Percentiles rank a stretch among this genome's conserved stretches.
Evolutionary conservation across 1,140 invertebrate species (phyloP).

Genomic region (Drosophila littoralis): DNA sequence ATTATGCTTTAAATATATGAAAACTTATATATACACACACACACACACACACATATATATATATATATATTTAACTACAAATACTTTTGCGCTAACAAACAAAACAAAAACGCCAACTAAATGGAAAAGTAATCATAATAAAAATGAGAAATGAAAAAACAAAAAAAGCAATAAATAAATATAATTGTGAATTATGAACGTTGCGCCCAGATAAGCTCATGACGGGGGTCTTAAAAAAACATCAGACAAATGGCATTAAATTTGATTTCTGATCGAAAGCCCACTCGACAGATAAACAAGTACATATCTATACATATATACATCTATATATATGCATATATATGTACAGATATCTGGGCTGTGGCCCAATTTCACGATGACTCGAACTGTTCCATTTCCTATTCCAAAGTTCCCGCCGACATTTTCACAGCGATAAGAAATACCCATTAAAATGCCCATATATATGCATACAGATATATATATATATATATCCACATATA

Average conservation of each 20-base stretch:
- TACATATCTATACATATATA: background rate
- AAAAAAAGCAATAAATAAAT: slow-evolving; percentile 3
- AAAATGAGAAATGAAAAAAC: slow-evolving; percentile 16
- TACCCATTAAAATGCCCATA: background rate
- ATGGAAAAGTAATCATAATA: slow-evolving; percentile 37
- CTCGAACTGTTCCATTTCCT: slow-evolving; percentile 26
- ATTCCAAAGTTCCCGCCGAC: slow-evolving; percentile 29
- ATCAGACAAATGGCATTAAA: slow-evolving; percentile 43
- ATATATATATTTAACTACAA: slow-evolving; percentile 19
- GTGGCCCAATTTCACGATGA: slow-evolving; percentile 37
- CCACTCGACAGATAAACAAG: slow-evolving; percentile 14
- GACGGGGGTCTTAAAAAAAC: slow-evolving; percentile 34
- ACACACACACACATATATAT: slow-evolving; percentile 26
- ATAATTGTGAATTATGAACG: slow-evolving; percentile 33
- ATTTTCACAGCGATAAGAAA: slow-evolving; percentile 25
- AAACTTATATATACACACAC: slow-evolving; percentile 35
- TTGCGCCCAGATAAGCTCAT: slow-evolving; percentile 29
- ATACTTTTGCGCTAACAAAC: slow-evolving; percentile 21
- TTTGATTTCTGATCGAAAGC: slow-evolving; percentile 16
- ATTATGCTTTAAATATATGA: slow-evolving; percentile 66
- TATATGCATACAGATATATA: background rate
- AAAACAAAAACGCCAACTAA: slow-evolving; percentile 1
- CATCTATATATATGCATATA: background rate
- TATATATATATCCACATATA: too few species aligned
- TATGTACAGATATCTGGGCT: background rate